Percentiles rank a stretch among this genome's conserved stretches.
These are phyloP conservation scores for Tachina grossa DNA, from an alignment of 2,888 invertebrate species.

Conservation along the genomic window DNA sequence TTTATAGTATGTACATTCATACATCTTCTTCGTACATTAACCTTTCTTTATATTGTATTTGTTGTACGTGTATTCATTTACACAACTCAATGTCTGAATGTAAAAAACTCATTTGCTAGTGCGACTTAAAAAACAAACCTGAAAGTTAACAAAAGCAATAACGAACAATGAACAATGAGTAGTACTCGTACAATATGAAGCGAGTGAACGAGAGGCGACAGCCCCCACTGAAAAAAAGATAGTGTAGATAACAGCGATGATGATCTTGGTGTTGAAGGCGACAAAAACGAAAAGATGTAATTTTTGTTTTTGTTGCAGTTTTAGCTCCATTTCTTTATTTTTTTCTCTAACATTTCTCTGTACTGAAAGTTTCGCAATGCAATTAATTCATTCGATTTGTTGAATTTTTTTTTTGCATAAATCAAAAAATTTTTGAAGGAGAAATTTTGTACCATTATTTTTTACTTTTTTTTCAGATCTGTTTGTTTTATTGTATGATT, in stretches of 20 bases:
- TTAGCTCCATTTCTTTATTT: constrained; percentile 2
- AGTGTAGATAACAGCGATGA: not conserved
- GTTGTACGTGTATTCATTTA: constrained; percentile 6
- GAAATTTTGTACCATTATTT: constrained; percentile 30
- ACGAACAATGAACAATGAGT: constrained; percentile 18
- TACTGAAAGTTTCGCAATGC: too few species aligned
- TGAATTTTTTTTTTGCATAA: not conserved
- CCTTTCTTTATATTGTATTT: constrained; percentile 32
- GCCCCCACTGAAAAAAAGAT: constrained; percentile 1
- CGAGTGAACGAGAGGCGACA: constrained; percentile 11
- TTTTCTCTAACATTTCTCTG: not conserved
- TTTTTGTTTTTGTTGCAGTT: constrained; percentile 8
- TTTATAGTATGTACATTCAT: too few species aligned
- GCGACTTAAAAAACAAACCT: constrained; percentile 45
- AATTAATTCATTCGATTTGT: constrained; percentile 1
- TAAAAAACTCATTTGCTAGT: constrained; percentile 24
- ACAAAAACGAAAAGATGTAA: constrained; percentile 1
- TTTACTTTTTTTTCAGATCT: not conserved
- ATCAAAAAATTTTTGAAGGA: constrained; percentile 21
- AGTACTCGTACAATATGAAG: not conserved
- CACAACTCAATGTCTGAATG: constrained; percentile 23
- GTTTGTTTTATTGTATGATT: constrained; percentile 16
- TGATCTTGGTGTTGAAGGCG: constrained; percentile 39
- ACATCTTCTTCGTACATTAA: constrained; percentile 57
- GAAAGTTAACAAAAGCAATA: constrained; percentile 15